A percentile compares a stretch with the other conserved stretches of the same genome.
Evolutionary conservation across 2,113 vertebrate species (phyloP).

Genomic region (Pangasianodon hypophthalmus): DNA sequence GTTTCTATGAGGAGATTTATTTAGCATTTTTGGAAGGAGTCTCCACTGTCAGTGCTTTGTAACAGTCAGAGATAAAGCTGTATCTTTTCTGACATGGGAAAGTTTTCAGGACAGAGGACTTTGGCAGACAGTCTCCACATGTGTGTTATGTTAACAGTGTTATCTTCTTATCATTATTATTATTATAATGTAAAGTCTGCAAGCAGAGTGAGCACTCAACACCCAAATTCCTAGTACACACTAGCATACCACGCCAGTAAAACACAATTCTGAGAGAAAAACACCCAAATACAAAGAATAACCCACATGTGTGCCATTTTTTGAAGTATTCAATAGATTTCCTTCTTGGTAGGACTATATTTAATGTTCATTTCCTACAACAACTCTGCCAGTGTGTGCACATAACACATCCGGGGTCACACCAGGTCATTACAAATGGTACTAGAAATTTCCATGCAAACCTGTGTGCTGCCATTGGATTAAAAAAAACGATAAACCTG

Average conservation of each 20-base stretch:
- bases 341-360: neutral
- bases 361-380: neutral
- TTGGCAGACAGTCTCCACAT: neutral
- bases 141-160: neutral
- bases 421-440: neutral
- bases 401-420: neutral
- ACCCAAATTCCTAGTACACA: neutral
- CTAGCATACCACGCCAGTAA: neutral
- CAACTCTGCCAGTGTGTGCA: neutral
- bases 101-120: neutral
- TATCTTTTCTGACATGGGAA: neutral
- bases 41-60: neutral
- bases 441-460: conserved; percentile 30
- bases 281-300: neutral
- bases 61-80: neutral
- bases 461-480: neutral
- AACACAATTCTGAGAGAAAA: neutral
- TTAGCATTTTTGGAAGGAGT: neutral
- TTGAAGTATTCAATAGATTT: neutral
- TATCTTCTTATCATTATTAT: neutral
- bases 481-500: conserved; percentile 25
- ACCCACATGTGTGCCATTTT: neutral
- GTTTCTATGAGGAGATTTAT: too few relatives aligned
- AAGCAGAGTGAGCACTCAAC: neutral
- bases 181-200: neutral